Evolutionary conservation across 2,113 vertebrate genomes (phyloP).

Genomic region (Pagrus major): DNA sequence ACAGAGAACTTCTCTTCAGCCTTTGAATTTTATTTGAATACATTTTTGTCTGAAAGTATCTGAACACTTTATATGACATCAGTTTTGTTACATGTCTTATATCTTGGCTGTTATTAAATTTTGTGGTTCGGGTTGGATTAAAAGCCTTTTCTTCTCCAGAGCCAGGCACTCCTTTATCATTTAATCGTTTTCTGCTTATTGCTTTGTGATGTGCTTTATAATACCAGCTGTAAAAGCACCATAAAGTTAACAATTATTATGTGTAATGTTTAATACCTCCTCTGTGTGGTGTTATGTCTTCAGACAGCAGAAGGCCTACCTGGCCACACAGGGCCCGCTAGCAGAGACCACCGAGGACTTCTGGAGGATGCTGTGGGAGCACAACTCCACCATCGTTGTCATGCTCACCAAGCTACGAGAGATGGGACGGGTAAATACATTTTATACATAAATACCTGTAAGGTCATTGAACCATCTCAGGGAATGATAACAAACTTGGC

Average conservation of each 20-base stretch:
- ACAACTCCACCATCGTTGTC: constrained; percentile 97
- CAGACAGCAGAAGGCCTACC: constrained; percentile 97
- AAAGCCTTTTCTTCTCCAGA: constrained; percentile 21
- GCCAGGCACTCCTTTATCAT: constrained; percentile 12
- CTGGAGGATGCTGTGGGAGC: constrained; percentile 99
- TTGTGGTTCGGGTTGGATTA: background rate
- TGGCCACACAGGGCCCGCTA: constrained; percentile 95
- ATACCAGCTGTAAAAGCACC: constrained; percentile 10
- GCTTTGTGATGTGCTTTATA: constrained; percentile 19
- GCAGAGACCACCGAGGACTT: constrained; percentile 97
- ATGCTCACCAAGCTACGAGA: constrained; percentile 97
- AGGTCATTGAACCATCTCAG: constrained; percentile 18
- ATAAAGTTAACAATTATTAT: background rate
- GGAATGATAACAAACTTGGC: constrained; percentile 7
- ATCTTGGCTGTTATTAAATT: constrained; percentile 9
- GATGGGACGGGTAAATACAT: constrained; percentile 90
- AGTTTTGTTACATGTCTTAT: background rate
- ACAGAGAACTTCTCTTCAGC: background rate
- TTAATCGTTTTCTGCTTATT: constrained; percentile 21
- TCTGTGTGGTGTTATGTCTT: constrained; percentile 32
- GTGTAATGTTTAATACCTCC: constrained; percentile 1
- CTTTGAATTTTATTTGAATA: constrained; percentile 16
- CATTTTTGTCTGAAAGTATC: constrained; percentile 15
- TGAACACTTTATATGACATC: background rate
- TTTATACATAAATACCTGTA: background rate